These are phyloP conservation scores for Aphelinus certus DNA, from an alignment of 1,140 invertebrate species.

Conservation along the genomic window DNA sequence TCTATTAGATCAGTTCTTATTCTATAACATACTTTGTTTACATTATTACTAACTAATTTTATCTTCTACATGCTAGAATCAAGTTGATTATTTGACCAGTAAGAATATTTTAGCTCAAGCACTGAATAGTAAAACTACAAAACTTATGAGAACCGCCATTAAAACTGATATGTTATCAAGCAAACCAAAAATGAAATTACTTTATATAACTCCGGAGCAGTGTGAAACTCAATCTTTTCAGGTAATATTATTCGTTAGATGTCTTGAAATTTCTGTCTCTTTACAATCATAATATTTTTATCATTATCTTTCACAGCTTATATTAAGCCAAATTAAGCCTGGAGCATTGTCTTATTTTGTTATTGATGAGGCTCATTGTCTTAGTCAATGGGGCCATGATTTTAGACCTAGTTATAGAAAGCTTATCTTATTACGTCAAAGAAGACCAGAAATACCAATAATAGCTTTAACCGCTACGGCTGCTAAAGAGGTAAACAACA, in stretches of 20 bases:
- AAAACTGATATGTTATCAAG: slow-evolving; percentile 56
- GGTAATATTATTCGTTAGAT: slow-evolving; percentile 42
- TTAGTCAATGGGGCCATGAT: slow-evolving; percentile 89
- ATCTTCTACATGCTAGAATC: slow-evolving; percentile 66
- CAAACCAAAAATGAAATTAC: slow-evolving; percentile 56
- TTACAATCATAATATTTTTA: background rate
- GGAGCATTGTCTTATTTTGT: slow-evolving; percentile 82
- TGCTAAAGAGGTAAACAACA: slow-evolving; percentile 72
- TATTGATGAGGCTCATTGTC: slow-evolving; percentile 84
- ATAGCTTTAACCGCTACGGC: slow-evolving; percentile 84
- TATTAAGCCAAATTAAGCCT: slow-evolving; percentile 59
- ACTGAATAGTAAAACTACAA: slow-evolving; percentile 57
- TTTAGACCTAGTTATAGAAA: slow-evolving; percentile 75
- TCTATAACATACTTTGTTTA: slow-evolving; percentile 14
- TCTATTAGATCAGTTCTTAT: slow-evolving; percentile 25
- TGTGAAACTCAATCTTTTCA: slow-evolving; percentile 56
- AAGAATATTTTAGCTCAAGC: slow-evolving; percentile 60
- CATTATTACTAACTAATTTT: background rate
- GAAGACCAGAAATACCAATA: slow-evolving; percentile 73
- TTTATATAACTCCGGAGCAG: slow-evolving; percentile 64
- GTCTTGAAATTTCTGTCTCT: no score
- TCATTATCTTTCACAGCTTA: slow-evolving; percentile 54
- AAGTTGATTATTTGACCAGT: slow-evolving; percentile 75
- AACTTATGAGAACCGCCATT: slow-evolving; percentile 52
- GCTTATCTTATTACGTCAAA: slow-evolving; percentile 66